These are phyloP conservation scores for Dinothrombium tinctorium DNA, from an alignment of 1,140 invertebrate species.

Conservation along the genomic window DNA sequence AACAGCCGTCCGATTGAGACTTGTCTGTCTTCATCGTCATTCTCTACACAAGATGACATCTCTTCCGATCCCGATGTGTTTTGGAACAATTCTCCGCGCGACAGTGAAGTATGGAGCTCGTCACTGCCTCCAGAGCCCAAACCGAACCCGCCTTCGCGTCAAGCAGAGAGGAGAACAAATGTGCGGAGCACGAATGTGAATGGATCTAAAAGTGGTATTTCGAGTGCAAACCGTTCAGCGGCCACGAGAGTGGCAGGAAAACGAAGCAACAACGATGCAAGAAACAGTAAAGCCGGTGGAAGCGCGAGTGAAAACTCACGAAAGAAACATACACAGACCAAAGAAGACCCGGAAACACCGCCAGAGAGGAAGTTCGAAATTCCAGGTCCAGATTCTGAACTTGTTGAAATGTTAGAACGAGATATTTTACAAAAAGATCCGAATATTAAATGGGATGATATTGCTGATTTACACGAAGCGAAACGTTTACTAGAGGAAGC, in stretches of 20 bases:
- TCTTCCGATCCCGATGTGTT: slow-evolving; percentile 33
- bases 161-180: neutral
- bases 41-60: slow-evolving; percentile 14
- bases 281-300: neutral
- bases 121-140: neutral
- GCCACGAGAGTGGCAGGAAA: neutral
- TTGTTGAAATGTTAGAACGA: slow-evolving; percentile 83
- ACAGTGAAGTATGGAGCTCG: neutral
- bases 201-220: slow-evolving; percentile 15
- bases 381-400: slow-evolving; percentile 60
- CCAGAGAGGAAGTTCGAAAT: slow-evolving; percentile 74
- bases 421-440: slow-evolving; percentile 96
- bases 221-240: slow-evolving; percentile 4
- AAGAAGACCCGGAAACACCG: neutral
- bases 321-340: neutral
- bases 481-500: slow-evolving; percentile 89
- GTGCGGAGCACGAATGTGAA: neutral
- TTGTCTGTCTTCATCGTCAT: slow-evolving; percentile 2
- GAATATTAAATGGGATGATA: slow-evolving; percentile 89
- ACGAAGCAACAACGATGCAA: neutral
- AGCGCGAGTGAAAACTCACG: neutral
- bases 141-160: neutral
- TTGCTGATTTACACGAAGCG: slow-evolving; percentile 82
- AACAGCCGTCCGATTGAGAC: slow-evolving; percentile 21
- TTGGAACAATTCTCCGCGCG: neutral